A percentile compares a stretch with the other conserved stretches of the same genome.
Evolutionary conservation across 2,888 invertebrate species (phyloP).

Genomic region (Notodonta ziczac): DNA sequence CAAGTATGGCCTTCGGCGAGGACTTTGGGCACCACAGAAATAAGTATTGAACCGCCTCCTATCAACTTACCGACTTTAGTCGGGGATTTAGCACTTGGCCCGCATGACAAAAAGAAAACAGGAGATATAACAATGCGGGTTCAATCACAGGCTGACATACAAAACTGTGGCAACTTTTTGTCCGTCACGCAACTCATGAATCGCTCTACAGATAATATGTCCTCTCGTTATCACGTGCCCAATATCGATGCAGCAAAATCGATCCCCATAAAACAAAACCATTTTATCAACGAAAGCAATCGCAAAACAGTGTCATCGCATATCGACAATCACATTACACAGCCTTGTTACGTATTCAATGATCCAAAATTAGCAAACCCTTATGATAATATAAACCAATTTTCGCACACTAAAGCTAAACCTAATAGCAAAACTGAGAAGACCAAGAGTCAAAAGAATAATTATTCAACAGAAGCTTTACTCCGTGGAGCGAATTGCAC

Average conservation of each 20-base stretch:
- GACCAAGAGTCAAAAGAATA: slow-evolving; percentile 72
- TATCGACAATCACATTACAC: slow-evolving; percentile 61
- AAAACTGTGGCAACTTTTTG: slow-evolving; percentile 75
- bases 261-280: slow-evolving; percentile 60
- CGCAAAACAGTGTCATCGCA: slow-evolving; percentile 63
- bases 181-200: slow-evolving; percentile 81
- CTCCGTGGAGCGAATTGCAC: slow-evolving; percentile 69
- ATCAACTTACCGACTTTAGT: slow-evolving; percentile 77
- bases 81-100: slow-evolving; percentile 76
- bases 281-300: slow-evolving; percentile 58
- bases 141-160: slow-evolving; percentile 61
- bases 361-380: slow-evolving; percentile 63
- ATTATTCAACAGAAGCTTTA: slow-evolving; percentile 76
- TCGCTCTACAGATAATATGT: slow-evolving; percentile 68
- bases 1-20: slow-evolving; percentile 76
- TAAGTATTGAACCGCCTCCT: slow-evolving; percentile 78
- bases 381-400: slow-evolving; percentile 65
- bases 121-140: slow-evolving; percentile 57
- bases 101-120: slow-evolving; percentile 76
- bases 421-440: slow-evolving; percentile 65
- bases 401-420: slow-evolving; percentile 64
- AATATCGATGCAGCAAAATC: slow-evolving; percentile 60
- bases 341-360: slow-evolving; percentile 69
- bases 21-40: slow-evolving; percentile 75
- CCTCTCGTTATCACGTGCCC: slow-evolving; percentile 63